Evolutionary conservation across 1,140 invertebrate genomes (phyloP).

Genomic region (Pseudomyrmex sp.): DNA sequence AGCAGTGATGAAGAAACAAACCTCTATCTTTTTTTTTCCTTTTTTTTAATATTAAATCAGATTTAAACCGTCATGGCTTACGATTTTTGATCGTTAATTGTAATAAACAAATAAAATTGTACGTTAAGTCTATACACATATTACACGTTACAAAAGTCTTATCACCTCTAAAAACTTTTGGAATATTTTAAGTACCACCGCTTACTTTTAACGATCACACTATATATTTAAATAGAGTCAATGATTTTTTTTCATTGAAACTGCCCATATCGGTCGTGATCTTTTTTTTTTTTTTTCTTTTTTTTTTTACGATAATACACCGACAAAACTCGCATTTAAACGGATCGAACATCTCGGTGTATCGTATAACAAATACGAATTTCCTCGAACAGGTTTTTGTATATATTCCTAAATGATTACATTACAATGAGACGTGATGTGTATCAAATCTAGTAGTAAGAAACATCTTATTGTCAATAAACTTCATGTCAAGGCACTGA

Average conservation of each 20-base stretch:
- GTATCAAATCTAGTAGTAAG: constrained; percentile 83
- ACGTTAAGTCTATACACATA: background rate
- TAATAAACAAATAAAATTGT: constrained; percentile 32
- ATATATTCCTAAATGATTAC: constrained; percentile 82
- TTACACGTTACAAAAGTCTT: background rate
- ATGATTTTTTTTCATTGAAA: too few relatives aligned
- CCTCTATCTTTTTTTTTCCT: constrained; percentile 52
- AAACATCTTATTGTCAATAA: constrained; percentile 81
- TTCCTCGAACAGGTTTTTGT: constrained; percentile 83
- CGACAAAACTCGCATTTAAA: constrained; percentile 61
- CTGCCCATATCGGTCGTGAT: too few relatives aligned
- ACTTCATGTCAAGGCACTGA: constrained; percentile 54
- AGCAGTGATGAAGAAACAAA: constrained; percentile 5
- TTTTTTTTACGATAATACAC: constrained; percentile 43
- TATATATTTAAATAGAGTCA: background rate
- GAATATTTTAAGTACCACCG: background rate
- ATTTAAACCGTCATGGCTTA: constrained; percentile 65
- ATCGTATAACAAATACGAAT: constrained; percentile 78
- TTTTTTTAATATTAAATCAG: constrained; percentile 67
- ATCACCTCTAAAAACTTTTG: background rate
- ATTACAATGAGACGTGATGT: constrained; percentile 81
- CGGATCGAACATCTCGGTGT: constrained; percentile 76
- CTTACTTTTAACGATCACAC: background rate
- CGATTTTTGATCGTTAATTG: constrained; percentile 33
- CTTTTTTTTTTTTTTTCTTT: background rate